Evolutionary conservation across 2,797 vertebrate genomes (phyloP).

Genomic region (Syndactyla subalaris): DNA sequence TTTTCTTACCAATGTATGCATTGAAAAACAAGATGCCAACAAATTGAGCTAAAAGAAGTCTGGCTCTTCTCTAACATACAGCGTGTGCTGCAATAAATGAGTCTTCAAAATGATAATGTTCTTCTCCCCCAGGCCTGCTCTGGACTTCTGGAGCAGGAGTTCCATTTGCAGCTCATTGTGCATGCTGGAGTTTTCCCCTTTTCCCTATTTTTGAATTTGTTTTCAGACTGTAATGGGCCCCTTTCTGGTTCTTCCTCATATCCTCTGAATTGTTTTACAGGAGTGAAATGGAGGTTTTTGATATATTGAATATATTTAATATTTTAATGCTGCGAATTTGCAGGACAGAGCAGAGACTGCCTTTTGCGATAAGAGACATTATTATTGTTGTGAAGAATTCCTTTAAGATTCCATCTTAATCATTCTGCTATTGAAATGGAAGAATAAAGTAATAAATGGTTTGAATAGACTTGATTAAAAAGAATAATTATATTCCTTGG

Average conservation of each 20-base stretch:
- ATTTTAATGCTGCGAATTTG: constrained; percentile 65
- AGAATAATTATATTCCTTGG: constrained; percentile 74
- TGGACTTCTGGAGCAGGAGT: constrained; percentile 5
- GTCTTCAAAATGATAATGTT: constrained; percentile 39
- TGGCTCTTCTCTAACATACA: neutral
- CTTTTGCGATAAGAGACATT: constrained; percentile 68
- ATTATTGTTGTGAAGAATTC: constrained; percentile 75
- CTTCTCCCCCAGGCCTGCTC: constrained; percentile 28
- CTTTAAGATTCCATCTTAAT: constrained; percentile 78
- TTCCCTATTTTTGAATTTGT: constrained; percentile 27
- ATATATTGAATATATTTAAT: constrained; percentile 65
- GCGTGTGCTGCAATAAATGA: constrained; percentile 16
- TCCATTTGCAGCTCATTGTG: constrained; percentile 41
- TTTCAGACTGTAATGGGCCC: constrained; percentile 40
- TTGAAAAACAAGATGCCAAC: constrained; percentile 24
- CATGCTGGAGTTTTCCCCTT: constrained; percentile 6
- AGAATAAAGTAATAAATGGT: constrained; percentile 77
- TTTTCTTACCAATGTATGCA: neutral
- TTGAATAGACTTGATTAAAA: constrained; percentile 78
- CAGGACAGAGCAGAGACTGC: constrained; percentile 70
- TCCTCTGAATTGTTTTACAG: constrained; percentile 47
- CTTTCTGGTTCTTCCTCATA: constrained; percentile 34
- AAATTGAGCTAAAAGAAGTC: neutral
- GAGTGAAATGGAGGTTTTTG: constrained; percentile 51
- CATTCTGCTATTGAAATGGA: constrained; percentile 73